Conservation (phyloP, 2,797 vertebrate genomes). For the Rhabdomys pumilio region DNA sequence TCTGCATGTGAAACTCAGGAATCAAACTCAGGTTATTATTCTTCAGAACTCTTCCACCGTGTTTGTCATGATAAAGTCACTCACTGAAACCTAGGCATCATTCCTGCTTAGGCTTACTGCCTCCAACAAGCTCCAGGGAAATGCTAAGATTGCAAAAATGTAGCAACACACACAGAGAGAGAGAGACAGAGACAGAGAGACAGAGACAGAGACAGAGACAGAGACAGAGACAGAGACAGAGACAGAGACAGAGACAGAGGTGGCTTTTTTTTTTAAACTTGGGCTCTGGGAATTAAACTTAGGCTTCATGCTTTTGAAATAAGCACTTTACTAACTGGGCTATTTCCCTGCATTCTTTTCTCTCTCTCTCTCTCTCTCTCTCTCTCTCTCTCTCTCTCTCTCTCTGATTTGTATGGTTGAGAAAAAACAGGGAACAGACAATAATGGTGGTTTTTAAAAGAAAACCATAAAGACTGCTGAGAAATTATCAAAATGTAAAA, state of each 20-base stretch:
- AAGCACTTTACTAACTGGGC: not conserved
- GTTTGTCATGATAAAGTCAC: not conserved
- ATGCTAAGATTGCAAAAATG: not conserved
- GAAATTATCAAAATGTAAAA: not conserved
- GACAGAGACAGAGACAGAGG: too few species aligned
- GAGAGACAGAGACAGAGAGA: too few species aligned
- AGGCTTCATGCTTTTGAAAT: not conserved
- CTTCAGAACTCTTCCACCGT: not conserved
- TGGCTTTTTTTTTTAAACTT: not conserved
- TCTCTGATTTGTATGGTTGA: not conserved
- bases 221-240: too few species aligned
- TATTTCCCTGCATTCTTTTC: not conserved
- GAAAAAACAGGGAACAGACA: not conserved
- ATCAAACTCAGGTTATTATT: not conserved
- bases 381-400: not conserved
- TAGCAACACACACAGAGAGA: not conserved
- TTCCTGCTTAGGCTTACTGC: not conserved
- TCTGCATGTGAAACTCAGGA: not conserved
- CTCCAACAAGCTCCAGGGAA: not conserved
- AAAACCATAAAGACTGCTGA: not conserved
- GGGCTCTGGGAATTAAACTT: not conserved
- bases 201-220: too few species aligned
- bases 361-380: not conserved
- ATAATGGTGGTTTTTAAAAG: not conserved
- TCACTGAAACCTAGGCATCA: not conserved